A percentile compares a stretch with the other conserved stretches of the same genome.
Conservation (phyloP, 2,888 invertebrate genomes). For the Empis stercorea region DNA sequence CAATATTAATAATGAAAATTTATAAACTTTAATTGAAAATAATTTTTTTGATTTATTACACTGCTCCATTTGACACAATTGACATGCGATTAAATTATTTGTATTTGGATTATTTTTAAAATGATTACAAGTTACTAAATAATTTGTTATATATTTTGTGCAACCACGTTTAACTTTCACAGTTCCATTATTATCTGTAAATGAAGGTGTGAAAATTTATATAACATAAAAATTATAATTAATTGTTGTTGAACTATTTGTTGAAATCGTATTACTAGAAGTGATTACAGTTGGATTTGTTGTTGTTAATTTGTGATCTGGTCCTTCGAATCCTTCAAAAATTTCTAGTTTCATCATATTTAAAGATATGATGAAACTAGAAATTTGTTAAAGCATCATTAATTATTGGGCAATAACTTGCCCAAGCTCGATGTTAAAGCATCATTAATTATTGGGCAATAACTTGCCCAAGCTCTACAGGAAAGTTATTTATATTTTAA, state of each 20-base stretch:
- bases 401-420: slow-evolving; percentile 22
- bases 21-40: background rate
- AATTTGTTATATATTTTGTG: background rate
- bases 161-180: background rate
- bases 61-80: background rate
- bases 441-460: no score
- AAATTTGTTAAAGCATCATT: slow-evolving; percentile 7
- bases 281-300: background rate
- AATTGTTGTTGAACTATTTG: background rate
- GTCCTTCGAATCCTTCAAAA: background rate
- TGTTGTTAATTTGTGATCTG: background rate
- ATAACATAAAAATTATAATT: no score
- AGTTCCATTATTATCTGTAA: background rate
- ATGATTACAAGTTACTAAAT: background rate
- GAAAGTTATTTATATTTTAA: no score
- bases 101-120: background rate
- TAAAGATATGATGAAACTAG: slow-evolving; percentile 14
- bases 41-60: no score
- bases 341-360: slow-evolving; percentile 9
- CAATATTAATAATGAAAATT: background rate
- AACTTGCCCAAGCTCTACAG: no score
- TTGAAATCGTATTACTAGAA: background rate
- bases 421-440: no score
- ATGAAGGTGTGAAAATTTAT: no score
- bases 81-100: background rate